Conservation (phyloP, 1,140 invertebrate species). For the Orchestia grillus region DNA sequence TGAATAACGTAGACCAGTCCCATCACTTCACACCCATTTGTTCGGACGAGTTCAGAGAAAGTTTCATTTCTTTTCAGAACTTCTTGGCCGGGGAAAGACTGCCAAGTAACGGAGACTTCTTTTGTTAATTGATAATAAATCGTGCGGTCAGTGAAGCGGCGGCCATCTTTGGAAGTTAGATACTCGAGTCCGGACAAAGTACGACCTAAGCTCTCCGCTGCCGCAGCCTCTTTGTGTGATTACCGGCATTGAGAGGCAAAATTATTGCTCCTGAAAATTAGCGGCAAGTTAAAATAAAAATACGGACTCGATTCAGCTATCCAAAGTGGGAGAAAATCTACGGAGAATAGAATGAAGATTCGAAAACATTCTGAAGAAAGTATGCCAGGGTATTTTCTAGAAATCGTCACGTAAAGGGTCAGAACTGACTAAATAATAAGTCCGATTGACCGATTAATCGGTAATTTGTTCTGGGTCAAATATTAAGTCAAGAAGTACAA, state of each 20-base stretch:
- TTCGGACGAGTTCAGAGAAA: neutral
- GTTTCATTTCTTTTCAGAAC: neutral
- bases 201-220: neutral
- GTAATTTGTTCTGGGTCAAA: neutral
- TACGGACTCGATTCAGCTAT: neutral
- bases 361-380: neutral
- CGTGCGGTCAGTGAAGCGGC: conserved; percentile 29
- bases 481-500: neutral
- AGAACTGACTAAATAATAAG: neutral
- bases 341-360: neutral
- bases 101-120: conserved; percentile 22
- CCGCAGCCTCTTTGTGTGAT: conserved; percentile 49
- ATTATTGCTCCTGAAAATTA: conserved; percentile 4
- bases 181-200: conserved; percentile 40
- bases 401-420: neutral
- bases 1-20: neutral
- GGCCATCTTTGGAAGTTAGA: conserved; percentile 54
- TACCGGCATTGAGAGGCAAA: conserved; percentile 25
- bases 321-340: neutral
- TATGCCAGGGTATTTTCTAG: neutral
- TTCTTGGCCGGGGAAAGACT: neutral
- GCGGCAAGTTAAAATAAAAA: conserved; percentile 13
- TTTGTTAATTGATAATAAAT: conserved; percentile 55
- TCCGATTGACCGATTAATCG: neutral
- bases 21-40: conserved; percentile 4